Percentiles rank a stretch among this genome's conserved stretches.
Evolutionary conservation across 2,113 vertebrate species (phyloP).

Genomic region (Panthera uncia): DNA sequence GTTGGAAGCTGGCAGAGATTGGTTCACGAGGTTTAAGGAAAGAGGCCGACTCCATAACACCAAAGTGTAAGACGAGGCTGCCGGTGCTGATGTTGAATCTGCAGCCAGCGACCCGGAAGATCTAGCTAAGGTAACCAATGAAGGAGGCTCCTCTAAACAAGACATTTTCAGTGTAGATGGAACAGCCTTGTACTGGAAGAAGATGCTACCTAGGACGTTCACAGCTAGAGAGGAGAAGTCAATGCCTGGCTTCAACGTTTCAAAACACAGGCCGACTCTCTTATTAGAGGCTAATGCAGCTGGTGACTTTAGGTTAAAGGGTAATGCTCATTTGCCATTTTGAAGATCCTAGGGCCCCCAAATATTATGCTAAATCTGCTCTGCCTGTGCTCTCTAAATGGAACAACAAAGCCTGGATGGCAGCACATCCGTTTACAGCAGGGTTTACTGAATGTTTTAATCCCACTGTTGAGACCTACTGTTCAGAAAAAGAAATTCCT

Average conservation of each 20-base stretch:
- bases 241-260: neutral
- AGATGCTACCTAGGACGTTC: neutral
- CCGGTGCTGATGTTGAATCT: neutral
- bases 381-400: neutral
- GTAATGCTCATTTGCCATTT: neutral
- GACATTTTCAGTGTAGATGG: neutral
- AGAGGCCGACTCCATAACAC: neutral
- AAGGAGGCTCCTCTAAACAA: neutral
- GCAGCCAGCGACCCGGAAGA: neutral
- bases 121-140: neutral
- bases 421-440: neutral
- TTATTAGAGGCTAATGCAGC: neutral
- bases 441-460: neutral
- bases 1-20: neutral
- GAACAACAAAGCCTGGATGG: neutral
- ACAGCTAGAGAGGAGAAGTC: neutral
- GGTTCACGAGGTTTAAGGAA: neutral
- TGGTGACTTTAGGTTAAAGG: neutral
- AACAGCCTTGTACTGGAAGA: neutral
- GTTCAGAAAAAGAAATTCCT: neutral
- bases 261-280: neutral
- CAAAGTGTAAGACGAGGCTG: neutral
- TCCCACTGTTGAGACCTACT: neutral
- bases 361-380: neutral
- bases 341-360: neutral